Conservation (phyloP, 2,888 invertebrate genomes). For the Criorhina ranunculi region DNA sequence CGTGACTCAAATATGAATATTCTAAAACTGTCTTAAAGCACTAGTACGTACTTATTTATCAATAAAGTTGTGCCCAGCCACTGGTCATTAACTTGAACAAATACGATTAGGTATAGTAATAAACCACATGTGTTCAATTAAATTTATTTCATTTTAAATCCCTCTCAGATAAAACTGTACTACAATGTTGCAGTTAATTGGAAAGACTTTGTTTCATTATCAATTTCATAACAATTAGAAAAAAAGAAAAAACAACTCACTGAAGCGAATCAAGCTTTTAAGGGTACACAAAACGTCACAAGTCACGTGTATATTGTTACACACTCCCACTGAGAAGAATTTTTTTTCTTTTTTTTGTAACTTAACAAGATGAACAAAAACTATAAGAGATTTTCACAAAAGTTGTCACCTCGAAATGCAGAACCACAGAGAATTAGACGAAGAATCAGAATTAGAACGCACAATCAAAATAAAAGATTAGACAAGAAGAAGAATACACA, state of each 20-base stretch:
- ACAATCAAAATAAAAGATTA: slow-evolving; percentile 51
- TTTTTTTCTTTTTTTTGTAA: too few species aligned
- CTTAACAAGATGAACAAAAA: slow-evolving; percentile 3
- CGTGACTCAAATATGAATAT: too few species aligned
- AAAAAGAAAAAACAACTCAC: slow-evolving; percentile 11
- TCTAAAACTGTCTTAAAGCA: too few species aligned
- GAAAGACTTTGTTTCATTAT: not conserved
- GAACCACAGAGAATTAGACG: too few species aligned
- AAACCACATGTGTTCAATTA: not conserved
- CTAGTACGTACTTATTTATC: too few species aligned
- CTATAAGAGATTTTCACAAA: not conserved
- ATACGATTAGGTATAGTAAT: not conserved
- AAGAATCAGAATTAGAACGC: slow-evolving; percentile 15
- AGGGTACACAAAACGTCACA: not conserved
- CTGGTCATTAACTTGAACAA: not conserved
- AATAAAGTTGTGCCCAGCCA: not conserved
- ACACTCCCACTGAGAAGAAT: not conserved
- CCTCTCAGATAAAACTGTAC: not conserved
- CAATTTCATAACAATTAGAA: not conserved
- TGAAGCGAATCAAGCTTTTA: slow-evolving; percentile 29
- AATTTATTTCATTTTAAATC: not conserved
- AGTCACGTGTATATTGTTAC: slow-evolving; percentile 23
- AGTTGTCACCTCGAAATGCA: slow-evolving; percentile 38
- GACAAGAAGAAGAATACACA: not conserved
- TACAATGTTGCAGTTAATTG: not conserved